Evolutionary conservation across 2,888 invertebrate genomes (phyloP).

Genomic region (Diaphora mendica): DNA sequence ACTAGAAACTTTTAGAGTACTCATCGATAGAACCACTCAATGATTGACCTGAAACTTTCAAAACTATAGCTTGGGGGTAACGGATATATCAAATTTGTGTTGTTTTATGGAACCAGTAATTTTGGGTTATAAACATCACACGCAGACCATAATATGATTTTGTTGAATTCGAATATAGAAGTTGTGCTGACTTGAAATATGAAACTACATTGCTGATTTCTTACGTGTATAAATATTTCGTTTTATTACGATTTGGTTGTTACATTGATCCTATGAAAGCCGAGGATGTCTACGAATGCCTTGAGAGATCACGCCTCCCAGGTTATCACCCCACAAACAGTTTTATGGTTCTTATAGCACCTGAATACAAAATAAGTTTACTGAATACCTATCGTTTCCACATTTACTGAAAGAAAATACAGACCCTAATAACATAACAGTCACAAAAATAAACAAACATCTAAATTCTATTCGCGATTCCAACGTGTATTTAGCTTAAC

Average conservation of each 20-base stretch:
- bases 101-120: background rate
- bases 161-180: background rate
- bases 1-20: background rate
- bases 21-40: background rate
- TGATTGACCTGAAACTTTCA: background rate
- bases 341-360: background rate
- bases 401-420: background rate
- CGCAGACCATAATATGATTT: background rate
- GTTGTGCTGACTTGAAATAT: too few relatives aligned
- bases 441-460: background rate
- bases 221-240: background rate
- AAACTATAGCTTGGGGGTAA: background rate
- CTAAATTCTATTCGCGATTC: background rate
- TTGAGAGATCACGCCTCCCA: background rate
- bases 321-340: background rate
- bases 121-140: background rate
- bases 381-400: background rate
- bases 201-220: too few relatives aligned
- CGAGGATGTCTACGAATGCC: background rate
- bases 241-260: background rate
- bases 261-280: background rate
- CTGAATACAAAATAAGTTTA: background rate
- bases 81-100: background rate
- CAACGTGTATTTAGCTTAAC: background rate
- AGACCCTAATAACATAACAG: background rate